Percentiles rank a stretch among this genome's conserved stretches.
Evolutionary conservation across 2,797 vertebrate species (phyloP).

Genomic region (Coregonus ussuriensis): DNA sequence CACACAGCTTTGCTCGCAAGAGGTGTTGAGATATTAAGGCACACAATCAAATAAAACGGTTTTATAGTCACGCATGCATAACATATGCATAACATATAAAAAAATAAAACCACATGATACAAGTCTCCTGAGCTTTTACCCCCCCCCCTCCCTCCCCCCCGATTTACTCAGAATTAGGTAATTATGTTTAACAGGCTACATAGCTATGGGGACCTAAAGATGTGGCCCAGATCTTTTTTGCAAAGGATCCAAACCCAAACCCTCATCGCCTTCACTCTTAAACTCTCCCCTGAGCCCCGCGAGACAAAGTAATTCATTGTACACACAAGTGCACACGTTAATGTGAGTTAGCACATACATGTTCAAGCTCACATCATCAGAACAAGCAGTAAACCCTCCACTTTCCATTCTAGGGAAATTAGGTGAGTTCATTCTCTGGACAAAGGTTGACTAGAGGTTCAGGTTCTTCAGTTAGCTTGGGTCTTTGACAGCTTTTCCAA

Average conservation of each 20-base stretch:
- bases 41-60: slow-evolving; percentile 29
- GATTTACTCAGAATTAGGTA: slow-evolving; percentile 23
- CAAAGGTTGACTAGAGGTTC: slow-evolving; percentile 63
- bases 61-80: slow-evolving; percentile 5
- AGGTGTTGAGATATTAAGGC: slow-evolving; percentile 41
- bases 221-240: slow-evolving; percentile 27
- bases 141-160: neutral
- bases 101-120: slow-evolving; percentile 7
- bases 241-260: slow-evolving; percentile 37
- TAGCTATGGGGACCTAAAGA: slow-evolving; percentile 29
- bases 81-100: slow-evolving; percentile 21
- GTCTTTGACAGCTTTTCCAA: slow-evolving; percentile 35
- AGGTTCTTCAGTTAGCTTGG: slow-evolving; percentile 39
- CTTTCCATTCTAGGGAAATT: slow-evolving; percentile 67
- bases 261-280: slow-evolving; percentile 35
- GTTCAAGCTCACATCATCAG: slow-evolving; percentile 64
- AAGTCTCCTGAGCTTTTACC: slow-evolving; percentile 4
- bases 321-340: slow-evolving; percentile 52
- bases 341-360: slow-evolving; percentile 59
- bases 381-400: slow-evolving; percentile 67
- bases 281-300: slow-evolving; percentile 45
- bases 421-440: slow-evolving; percentile 64
- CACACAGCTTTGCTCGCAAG: slow-evolving; percentile 5
- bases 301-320: slow-evolving; percentile 67
- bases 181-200: slow-evolving; percentile 38